phyloP scores from a whole-genome alignment of 2,113 vertebrate genomes.

The Bombycilla garrulus region DNA sequence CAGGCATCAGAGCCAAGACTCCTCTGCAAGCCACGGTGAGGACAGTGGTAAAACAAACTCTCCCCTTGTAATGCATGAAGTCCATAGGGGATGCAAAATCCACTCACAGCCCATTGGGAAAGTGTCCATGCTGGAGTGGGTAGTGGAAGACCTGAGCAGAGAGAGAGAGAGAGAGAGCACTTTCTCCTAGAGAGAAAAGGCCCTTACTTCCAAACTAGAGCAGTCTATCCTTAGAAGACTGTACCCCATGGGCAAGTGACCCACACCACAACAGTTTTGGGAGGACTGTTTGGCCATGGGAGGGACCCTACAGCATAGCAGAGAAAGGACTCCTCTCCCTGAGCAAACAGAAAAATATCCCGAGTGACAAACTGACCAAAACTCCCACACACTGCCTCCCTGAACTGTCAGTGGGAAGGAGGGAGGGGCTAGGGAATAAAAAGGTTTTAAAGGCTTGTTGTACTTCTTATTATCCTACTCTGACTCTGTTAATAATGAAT shows the following conservation, averaged over 20 bases:
- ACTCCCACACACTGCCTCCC: rapidly evolving
- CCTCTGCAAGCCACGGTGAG: no score
- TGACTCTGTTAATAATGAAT: not conserved
- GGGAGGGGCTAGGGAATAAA: not conserved
- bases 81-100: not conserved
- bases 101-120: not conserved
- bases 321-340: no score
- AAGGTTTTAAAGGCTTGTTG: not conserved
- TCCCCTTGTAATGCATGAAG: no score
- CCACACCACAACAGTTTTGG: no score
- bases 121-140: not conserved
- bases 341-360: not conserved
- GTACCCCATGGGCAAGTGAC: rapidly evolving
- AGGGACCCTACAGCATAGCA: rapidly evolving
- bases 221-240: not conserved
- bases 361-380: rapidly evolving
- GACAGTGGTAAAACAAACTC: no score
- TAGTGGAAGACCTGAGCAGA: not conserved
- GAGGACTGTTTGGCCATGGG: rapidly evolving
- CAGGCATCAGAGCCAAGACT: not conserved
- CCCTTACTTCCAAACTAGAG: not conserved
- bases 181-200: no score
- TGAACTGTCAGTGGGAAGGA: not conserved
- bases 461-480: not conserved
- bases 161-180: no score